Percentiles rank a stretch among this genome's conserved stretches.
Evolutionary conservation across 2,797 vertebrate genomes (phyloP).

Genomic region (Harpia harpyja): DNA sequence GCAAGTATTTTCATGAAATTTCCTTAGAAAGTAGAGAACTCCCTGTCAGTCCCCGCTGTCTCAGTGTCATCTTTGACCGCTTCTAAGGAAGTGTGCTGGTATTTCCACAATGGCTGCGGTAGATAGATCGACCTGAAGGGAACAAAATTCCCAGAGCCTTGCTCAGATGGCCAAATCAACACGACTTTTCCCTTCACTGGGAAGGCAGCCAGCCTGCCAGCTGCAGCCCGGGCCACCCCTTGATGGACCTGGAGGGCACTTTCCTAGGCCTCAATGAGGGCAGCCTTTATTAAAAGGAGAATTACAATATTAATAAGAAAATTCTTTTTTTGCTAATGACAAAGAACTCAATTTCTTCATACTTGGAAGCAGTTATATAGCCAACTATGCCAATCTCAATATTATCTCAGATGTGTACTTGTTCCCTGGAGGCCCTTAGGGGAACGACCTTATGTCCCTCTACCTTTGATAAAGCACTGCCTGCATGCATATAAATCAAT

Average conservation of each 20-base stretch:
- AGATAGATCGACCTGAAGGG: neutral
- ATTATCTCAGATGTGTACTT: slow-evolving; percentile 52
- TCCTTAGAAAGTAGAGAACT: neutral
- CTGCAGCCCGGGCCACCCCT: slow-evolving; percentile 16
- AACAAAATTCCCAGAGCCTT: neutral
- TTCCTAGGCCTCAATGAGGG: neutral
- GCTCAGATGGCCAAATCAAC: neutral
- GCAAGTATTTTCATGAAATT: neutral
- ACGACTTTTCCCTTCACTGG: slow-evolving; percentile 4
- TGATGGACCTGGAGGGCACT: slow-evolving; percentile 14
- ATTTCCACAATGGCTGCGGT: neutral
- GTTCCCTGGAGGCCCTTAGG: slow-evolving; percentile 28
- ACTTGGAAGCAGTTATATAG: slow-evolving; percentile 43
- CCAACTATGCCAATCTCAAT: slow-evolving; percentile 48
- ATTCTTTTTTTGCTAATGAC: slow-evolving; percentile 65
- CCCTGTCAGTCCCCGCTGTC: too few species aligned
- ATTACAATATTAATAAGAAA: slow-evolving; percentile 74
- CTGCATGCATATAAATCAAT: slow-evolving; percentile 63
- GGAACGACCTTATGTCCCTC: slow-evolving; percentile 36
- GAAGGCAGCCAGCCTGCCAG: slow-evolving; percentile 57
- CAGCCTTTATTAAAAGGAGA: slow-evolving; percentile 58
- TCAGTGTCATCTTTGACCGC: neutral
- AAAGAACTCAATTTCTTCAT: slow-evolving; percentile 45
- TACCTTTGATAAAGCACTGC: slow-evolving; percentile 34
- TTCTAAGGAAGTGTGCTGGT: neutral